Conservation (phyloP, 37 sponge, comb jelly and placozoan species). For the Axinella damicornis region DNA sequence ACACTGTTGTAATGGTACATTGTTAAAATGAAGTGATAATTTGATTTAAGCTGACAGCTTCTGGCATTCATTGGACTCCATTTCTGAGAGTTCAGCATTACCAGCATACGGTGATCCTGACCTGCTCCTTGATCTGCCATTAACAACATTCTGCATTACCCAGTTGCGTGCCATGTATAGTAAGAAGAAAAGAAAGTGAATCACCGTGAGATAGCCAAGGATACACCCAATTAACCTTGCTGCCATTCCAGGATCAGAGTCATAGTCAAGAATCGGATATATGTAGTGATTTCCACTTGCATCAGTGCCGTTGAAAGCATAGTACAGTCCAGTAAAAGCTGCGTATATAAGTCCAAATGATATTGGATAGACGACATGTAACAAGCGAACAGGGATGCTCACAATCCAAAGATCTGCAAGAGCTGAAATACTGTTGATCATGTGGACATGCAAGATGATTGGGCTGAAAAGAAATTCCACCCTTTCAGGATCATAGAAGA, state of each 20-base stretch:
- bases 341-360: conserved; percentile 21
- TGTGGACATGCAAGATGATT: conserved; percentile 34
- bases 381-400: conserved; percentile 33
- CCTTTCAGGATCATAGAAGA: not conserved
- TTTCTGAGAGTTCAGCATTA: too few relatives aligned
- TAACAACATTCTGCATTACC: too few relatives aligned
- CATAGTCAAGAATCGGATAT: conserved; percentile 68
- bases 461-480: not conserved
- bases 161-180: not conserved
- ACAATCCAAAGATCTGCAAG: conserved; percentile 53
- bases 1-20: too few relatives aligned
- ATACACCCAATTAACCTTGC: conserved; percentile 8
- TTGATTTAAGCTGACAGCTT: too few relatives aligned
- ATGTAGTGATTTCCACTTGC: conserved; percentile 27
- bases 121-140: too few relatives aligned
- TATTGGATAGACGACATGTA: conserved; percentile 38
- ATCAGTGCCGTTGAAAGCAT: conserved; percentile 47
- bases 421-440: conserved; percentile 42
- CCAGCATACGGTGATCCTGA: too few relatives aligned
- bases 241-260: conserved; percentile 39
- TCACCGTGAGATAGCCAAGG: conserved; percentile 20
- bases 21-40: too few relatives aligned
- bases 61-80: too few relatives aligned
- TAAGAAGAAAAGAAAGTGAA: conserved; percentile 40
- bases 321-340: conserved; percentile 63